Evolutionary conservation across 2,888 invertebrate species (phyloP), one percentile per base, ranked within the genome.

Genomic region (Chalcosyrphus nemorum): DNA sequence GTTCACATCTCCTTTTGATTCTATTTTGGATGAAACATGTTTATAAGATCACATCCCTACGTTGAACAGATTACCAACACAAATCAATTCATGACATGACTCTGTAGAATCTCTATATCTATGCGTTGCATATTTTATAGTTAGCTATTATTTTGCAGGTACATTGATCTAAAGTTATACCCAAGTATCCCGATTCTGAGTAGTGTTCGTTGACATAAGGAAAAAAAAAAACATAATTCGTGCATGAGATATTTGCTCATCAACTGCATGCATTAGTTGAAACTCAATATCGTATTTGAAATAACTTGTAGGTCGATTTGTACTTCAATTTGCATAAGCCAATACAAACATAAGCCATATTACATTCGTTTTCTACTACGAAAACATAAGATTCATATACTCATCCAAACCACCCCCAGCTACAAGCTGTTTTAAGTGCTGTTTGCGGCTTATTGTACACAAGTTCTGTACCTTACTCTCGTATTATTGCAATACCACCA

Each of bases 401-500:
- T n/a, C 2, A 41, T 45, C 6, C 11, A 65, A 61, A 38, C 65
- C 38, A 52, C 52, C 38, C 65, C 13, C 15, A 27, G 38, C 17
- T 35, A 21, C 4, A 27, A 27, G 9, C 35, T 52, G n/a, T 17
- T 9, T 13, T 21, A 19, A 63, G 47, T 32, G 27, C 13, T 32
- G 13, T 50, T 50, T 63, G 21, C 15, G 3, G 27, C 11, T 45
- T 21, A n/a, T 19, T 32, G 4, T 24, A 24, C 24, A 24, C 4
- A 24, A 2, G 43, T 32, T n/a, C 24, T 43, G 32, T 9, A 5
- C 13, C 21, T 2, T 47, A 24, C 11, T 50, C 15, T 38, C 4
- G 27, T 50, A 47, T 41, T 65, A 45, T 72, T 21, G 71, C 50
- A 47, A 71, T 72, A 59, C 72, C 72, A 59, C 72, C 57, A 59